These are phyloP conservation scores for Colossoma macropomum DNA, from an alignment of 2,113 vertebrate genomes.

Conservation along the genomic window DNA sequence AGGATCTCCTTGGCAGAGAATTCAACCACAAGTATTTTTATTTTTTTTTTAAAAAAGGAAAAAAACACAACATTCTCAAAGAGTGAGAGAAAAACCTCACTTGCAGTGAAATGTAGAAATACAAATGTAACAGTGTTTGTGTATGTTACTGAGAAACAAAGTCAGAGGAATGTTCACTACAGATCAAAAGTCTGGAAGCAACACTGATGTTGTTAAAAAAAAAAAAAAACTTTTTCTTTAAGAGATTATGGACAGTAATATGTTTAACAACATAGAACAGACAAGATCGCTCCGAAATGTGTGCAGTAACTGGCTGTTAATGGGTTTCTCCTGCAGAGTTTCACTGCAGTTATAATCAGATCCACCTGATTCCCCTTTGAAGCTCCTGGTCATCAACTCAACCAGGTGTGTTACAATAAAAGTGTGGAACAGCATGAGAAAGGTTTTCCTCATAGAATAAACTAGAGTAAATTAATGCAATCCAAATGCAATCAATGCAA, in stretches of 20 bases:
- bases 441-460: no score
- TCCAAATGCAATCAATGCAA: no score
- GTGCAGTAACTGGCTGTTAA: not conserved
- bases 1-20: slow-evolving; percentile 51
- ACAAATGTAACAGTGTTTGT: slow-evolving; percentile 54
- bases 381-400: not conserved
- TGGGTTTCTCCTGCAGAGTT: no score
- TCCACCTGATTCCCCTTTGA: not conserved
- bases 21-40: slow-evolving; percentile 59
- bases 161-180: not conserved
- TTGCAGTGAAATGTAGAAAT: slow-evolving; percentile 44
- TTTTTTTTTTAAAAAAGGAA: slow-evolving; percentile 51
- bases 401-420: no score
- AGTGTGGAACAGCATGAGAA: not conserved
- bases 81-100: slow-evolving; percentile 61
- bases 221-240: not conserved
- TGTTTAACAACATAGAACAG: not conserved
- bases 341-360: no score
- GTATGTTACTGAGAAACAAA: slow-evolving; percentile 17
- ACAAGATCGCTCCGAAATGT: not conserved
- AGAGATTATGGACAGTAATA: not conserved
- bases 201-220: not conserved
- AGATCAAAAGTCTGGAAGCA: not conserved
- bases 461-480: no score
- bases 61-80: slow-evolving; percentile 50